Base-by-base conservation (phyloP, 2,797 vertebrate species). In the Myotis planiceps region DNA sequence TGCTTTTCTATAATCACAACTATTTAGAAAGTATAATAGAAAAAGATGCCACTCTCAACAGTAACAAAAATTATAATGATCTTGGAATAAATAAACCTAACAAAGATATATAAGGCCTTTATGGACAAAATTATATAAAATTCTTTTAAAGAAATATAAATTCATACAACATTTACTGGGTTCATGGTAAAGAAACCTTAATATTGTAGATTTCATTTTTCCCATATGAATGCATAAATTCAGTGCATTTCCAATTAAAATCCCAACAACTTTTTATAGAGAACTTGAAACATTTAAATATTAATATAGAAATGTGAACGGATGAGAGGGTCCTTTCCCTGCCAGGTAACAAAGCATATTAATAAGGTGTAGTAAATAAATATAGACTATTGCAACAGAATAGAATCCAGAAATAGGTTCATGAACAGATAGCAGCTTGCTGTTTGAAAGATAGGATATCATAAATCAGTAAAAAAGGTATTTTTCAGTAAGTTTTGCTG, bases 161-260 rank as follows among this genome's bases (percentile, higher is more conserved):
- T 92, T 32, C 29, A 21, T 80, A 25, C 32, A 10, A 51, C 27
- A 45, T 68, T 63, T 58, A 60, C 69, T 6, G 27, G 55, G 8
- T 92, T 86, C 23, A 37, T 68, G 75, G 47, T 74, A 7, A 86
- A 81, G 14, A 88, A 84, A 93, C 45, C 9, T 88, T 86, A 75
- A 79, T 71, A 53, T 94, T 92, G 13, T 79, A 88, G 42, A 88
- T 81, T 76, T 71, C 29, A 37, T 63, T 94, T 92, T 93, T 39
- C 39, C 53, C 14, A 37, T 74, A 15, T 72, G 55, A 65, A 63
- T 74, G 34, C 14, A 47, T 80, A 94, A 85, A 47, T 51, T 49
- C 27, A 18, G 14, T 89, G 19, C 21, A 72, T 82, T 93, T 82
- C 32, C 45, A 79, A 7, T 84, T 88, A 80, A 95, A 76, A 69